Evolutionary conservation across 2,888 invertebrate genomes (phyloP).

Genomic region (Napeogenes sylphis): DNA sequence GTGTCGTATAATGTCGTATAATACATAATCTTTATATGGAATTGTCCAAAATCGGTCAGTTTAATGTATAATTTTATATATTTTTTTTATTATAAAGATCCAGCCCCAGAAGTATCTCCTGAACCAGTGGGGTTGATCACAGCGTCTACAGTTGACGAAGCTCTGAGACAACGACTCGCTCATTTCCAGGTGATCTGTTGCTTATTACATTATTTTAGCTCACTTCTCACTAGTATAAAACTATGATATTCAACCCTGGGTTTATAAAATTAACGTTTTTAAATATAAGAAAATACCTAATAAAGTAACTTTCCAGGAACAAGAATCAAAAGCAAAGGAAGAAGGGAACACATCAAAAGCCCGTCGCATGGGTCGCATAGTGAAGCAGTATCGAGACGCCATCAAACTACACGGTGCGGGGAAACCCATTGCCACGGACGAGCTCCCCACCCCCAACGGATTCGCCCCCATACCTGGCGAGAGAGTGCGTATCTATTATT

Average conservation of each 20-base stretch:
- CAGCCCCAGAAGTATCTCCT: constrained; percentile 39
- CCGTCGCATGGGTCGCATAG: constrained; percentile 91
- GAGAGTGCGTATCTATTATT: constrained; percentile 32
- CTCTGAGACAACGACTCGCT: constrained; percentile 87
- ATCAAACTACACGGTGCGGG: constrained; percentile 88
- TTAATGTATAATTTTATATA: not conserved
- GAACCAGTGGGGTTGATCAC: constrained; percentile 57
- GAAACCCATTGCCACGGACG: constrained; percentile 83
- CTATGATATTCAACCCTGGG: no score
- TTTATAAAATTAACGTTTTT: no score
- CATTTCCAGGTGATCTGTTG: constrained; percentile 80
- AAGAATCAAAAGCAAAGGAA: constrained; percentile 85
- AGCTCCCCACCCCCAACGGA: constrained; percentile 92
- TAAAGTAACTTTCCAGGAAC: constrained; percentile 56
- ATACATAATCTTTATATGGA: not conserved
- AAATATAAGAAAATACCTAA: not conserved
- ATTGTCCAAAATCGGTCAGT: not conserved
- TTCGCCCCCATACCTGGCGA: constrained; percentile 80
- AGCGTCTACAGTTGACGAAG: constrained; percentile 81
- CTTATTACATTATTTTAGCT: not conserved
- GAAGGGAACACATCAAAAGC: constrained; percentile 91
- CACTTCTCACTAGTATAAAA: no score
- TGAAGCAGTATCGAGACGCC: constrained; percentile 95
- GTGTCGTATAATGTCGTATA: no score
- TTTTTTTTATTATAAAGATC: constrained; percentile 34